Evolutionary conservation across 2,797 vertebrate genomes (phyloP).

Genomic region (Cetoscarus ocellatus): DNA sequence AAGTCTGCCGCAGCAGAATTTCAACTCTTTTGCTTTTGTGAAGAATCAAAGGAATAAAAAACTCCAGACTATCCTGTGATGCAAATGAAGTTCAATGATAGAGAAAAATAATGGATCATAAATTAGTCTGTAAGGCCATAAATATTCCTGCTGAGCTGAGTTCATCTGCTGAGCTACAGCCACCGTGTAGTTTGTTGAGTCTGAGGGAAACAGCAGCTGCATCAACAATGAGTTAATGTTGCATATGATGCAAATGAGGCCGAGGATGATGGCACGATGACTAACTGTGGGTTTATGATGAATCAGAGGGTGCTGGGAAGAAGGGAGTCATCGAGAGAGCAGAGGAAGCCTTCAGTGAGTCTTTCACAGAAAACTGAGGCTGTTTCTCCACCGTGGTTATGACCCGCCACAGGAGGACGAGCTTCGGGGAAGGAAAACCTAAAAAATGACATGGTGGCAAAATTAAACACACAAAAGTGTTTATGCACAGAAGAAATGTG

Average conservation of each 20-base stretch:
- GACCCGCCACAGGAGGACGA: neutral
- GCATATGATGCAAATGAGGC: slow-evolving; percentile 23
- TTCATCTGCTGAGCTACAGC: no score
- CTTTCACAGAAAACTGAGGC: neutral
- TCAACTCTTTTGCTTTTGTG: no score
- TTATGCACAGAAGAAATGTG: no score
- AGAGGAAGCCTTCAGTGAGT: neutral
- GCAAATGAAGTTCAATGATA: no score
- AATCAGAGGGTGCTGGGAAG: slow-evolving; percentile 16
- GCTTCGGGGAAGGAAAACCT: neutral
- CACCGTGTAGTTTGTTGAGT: neutral
- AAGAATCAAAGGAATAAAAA: no score
- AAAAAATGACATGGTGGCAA: no score
- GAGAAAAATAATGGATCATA: no score
- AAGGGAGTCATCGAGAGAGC: slow-evolving; percentile 4
- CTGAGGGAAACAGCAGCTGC: slow-evolving; percentile 2
- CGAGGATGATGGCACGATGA: slow-evolving; percentile 8
- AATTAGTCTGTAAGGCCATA: no score
- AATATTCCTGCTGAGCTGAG: no score
- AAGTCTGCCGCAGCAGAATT: no score
- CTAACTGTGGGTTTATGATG: slow-evolving; percentile 12
- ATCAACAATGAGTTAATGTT: slow-evolving; percentile 25
- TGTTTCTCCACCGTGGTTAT: neutral
- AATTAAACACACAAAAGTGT: no score
- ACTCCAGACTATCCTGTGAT: no score